A percentile compares a stretch with the other conserved stretches of the same genome.
These are phyloP conservation scores for Xiphorhynchus erythropygius DNA, from an alignment of 2,797 vertebrate species.

Conservation along the genomic window DNA sequence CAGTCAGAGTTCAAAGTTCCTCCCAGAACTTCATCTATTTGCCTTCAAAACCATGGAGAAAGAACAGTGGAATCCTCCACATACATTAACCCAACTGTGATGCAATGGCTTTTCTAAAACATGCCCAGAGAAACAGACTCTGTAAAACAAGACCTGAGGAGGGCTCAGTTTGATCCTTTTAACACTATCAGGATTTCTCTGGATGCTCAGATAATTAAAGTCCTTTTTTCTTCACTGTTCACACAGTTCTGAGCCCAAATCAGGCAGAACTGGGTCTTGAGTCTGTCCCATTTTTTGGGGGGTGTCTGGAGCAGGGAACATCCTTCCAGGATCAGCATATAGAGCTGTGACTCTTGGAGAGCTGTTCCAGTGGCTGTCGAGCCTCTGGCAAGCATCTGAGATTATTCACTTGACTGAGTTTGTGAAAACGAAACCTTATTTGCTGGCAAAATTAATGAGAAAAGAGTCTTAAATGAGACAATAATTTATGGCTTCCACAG, in stretches of 20 bases:
- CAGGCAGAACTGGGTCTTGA: rapidly evolving
- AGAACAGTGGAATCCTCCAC: not conserved
- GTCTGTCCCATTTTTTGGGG: not conserved
- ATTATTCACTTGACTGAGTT: constrained; percentile 57
- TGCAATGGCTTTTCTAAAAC: not conserved
- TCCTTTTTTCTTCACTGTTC: not conserved
- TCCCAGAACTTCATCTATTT: not conserved
- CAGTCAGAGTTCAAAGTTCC: not conserved
- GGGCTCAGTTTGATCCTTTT: not conserved
- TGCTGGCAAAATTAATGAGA: constrained; percentile 71
- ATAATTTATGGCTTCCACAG: constrained; percentile 58
- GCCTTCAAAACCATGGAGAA: not conserved
- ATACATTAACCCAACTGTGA: not conserved
- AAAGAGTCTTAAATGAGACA: constrained; percentile 68
- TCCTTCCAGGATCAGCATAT: not conserved
- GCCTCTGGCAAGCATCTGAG: constrained; percentile 33
- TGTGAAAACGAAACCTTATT: constrained; percentile 50
- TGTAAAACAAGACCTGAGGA: not conserved
- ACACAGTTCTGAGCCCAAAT: not conserved
- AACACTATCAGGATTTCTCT: not conserved
- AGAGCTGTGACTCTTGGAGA: not conserved
- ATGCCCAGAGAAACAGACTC: rapidly evolving
- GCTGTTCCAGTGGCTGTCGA: not conserved
- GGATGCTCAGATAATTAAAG: not conserved
- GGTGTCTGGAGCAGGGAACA: not conserved